These are phyloP conservation scores for Meandrusa payeni DNA, from an alignment of 2,888 invertebrate species.

Conservation along the genomic window DNA sequence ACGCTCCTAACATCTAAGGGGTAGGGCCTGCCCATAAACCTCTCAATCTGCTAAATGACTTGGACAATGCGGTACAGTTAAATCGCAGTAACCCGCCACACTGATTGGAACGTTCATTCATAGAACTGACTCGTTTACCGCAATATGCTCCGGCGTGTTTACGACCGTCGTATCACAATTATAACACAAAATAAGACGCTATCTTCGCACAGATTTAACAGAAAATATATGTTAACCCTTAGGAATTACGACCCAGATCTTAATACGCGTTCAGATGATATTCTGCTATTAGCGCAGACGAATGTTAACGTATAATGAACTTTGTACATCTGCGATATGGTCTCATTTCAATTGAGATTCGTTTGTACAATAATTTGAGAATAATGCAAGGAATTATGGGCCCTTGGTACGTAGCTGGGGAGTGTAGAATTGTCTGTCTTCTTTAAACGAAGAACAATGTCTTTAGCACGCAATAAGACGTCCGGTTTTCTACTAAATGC, in stretches of 20 bases:
- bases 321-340: background rate
- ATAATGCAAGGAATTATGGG: constrained; percentile 23
- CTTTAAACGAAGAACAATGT: constrained; percentile 21
- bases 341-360: background rate
- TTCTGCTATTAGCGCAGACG: constrained; percentile 5
- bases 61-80: background rate
- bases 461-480: constrained; percentile 18
- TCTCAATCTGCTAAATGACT: too few species aligned
- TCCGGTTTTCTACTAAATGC: constrained; percentile 20
- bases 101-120: constrained; percentile 12
- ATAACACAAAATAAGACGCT: constrained; percentile 21
- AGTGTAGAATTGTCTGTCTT: constrained; percentile 19
- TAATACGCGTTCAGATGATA: constrained; percentile 19
- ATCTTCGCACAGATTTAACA: constrained; percentile 12
- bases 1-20: too few species aligned
- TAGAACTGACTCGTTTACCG: constrained; percentile 9
- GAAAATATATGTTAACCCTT: constrained; percentile 23
- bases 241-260: constrained; percentile 23
- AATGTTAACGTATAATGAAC: background rate
- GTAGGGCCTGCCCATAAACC: too few species aligned
- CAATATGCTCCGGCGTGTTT: constrained; percentile 8
- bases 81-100: background rate
- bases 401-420: constrained; percentile 9
- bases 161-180: constrained; percentile 18
- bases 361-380: constrained; percentile 23